Base-by-base conservation (phyloP, 2,113 vertebrate species). In the Microtus pennsylvanicus region DNA sequence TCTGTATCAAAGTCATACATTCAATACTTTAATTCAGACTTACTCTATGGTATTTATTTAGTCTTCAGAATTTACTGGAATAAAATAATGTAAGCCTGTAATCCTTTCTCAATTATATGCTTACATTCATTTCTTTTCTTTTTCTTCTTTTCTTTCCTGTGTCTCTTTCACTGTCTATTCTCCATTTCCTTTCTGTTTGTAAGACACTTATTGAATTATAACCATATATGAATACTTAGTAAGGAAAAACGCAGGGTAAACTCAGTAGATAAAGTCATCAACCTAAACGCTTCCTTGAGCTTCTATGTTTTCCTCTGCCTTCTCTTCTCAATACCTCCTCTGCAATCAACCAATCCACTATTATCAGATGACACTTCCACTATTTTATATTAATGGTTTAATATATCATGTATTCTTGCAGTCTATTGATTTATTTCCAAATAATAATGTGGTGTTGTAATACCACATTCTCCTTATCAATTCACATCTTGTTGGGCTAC, bases 1-100 rank as follows among this genome's bases (percentile, higher is more conserved):
- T 96, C 74, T 67, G 4, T 47, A 47, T 81, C 45, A 90, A 83
- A 78, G 85, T 96, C 30, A 55, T 74, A 91, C 76, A 65, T 91
- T 28, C 76, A 11, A 47, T 72, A 69, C 10, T 87, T 90, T 67
- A 81, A 42, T 63, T 81, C 33, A 78, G 42, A 30, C 9, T 81
- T 70, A 75, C 26, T 94, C 38, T 30, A 74, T n/a, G 38, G 19
- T 63, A 24, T n/a, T 80, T 92, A 72, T 55, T 94, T 83, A 89
- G 61, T 76, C 22, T 26, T n/a, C n/a, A 85, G 47, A 67, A 82
- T 87, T 52, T 75, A 89, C 19, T 61, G 11, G 38, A 50, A 55
- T 11, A 83, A 90, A 94, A 86, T 80, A 81, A n/a, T 55, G 21
- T 28, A 80, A 61, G 42, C 7, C 30, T 90, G 0, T 16, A 47